Conservation (phyloP, 2,113 vertebrate genomes). For the Hypomesus transpacificus region DNA sequence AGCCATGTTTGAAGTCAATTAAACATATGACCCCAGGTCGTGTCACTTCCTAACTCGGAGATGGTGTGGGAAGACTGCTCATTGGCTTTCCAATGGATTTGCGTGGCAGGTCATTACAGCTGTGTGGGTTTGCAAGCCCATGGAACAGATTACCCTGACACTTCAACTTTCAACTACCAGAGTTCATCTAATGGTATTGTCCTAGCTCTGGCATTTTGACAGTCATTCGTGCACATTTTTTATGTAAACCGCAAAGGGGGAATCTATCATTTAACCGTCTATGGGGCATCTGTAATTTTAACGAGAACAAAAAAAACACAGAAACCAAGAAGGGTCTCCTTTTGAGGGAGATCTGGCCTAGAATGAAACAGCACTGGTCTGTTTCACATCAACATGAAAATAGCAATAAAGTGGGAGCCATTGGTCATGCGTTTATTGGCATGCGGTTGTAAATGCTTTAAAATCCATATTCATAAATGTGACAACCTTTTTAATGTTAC, state of each 20-base stretch:
- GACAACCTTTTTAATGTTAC: too few species aligned
- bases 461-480: neutral
- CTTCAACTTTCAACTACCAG: slow-evolving; percentile 66
- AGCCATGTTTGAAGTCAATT: too few species aligned
- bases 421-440: neutral
- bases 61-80: neutral
- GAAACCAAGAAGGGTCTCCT: slow-evolving; percentile 19
- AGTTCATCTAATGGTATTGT: slow-evolving; percentile 57
- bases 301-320: slow-evolving; percentile 2
- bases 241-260: slow-evolving; percentile 39
- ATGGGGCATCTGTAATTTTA: slow-evolving; percentile 29
- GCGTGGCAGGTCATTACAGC: slow-evolving; percentile 57
- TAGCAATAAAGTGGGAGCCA: neutral
- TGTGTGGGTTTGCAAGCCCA: slow-evolving; percentile 39
- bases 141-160: slow-evolving; percentile 44
- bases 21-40: too few species aligned
- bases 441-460: slow-evolving; percentile 30
- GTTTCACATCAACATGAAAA: too few species aligned
- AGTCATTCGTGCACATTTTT: slow-evolving; percentile 35
- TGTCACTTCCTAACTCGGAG: neutral
- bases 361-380: too few species aligned
- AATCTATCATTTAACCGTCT: slow-evolving; percentile 42
- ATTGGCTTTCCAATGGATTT: slow-evolving; percentile 69
- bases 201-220: slow-evolving; percentile 48
- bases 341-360: slow-evolving; percentile 6